These are phyloP conservation scores for Anodontia alba DNA, from an alignment of 2,888 invertebrate genomes.

Conservation along the genomic window DNA sequence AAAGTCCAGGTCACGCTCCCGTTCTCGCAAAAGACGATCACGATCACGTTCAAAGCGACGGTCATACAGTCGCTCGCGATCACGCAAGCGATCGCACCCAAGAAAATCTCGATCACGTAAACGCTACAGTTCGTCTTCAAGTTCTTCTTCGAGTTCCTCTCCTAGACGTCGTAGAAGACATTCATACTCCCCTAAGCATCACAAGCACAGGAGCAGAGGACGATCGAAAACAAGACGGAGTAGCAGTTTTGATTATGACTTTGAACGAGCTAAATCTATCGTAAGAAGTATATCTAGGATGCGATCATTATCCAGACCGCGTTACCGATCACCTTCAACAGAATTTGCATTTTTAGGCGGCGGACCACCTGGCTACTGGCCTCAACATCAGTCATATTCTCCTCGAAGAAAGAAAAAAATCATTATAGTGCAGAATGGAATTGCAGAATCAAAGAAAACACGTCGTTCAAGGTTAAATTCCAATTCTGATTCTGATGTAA, in stretches of 20 bases:
- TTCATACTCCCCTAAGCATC: constrained; percentile 37
- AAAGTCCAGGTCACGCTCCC: constrained; percentile 9
- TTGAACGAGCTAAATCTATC: constrained; percentile 52
- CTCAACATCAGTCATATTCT: constrained; percentile 29
- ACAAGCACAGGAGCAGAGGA: constrained; percentile 32
- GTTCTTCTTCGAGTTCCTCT: constrained; percentile 39
- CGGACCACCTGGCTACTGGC: constrained; percentile 48
- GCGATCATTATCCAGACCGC: constrained; percentile 42
- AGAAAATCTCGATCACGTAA: constrained; percentile 31
- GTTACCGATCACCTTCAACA: constrained; percentile 44
- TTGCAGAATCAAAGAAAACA: constrained; percentile 23
- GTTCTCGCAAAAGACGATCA: constrained; percentile 21
- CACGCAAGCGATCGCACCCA: constrained; percentile 33
- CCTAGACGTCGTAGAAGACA: constrained; percentile 35
- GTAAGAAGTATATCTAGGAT: constrained; percentile 55
- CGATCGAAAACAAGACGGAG: constrained; percentile 40
- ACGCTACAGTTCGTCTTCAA: constrained; percentile 41
- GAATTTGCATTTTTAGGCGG: constrained; percentile 41
- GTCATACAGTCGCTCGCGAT: constrained; percentile 19
- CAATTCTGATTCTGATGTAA: constrained; percentile 54
- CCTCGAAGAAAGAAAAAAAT: constrained; percentile 54
- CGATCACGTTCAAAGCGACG: constrained; percentile 31
- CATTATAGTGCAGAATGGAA: constrained; percentile 51
- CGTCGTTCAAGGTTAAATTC: constrained; percentile 24
- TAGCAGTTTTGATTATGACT: constrained; percentile 61